Evolutionary conservation across 2,113 vertebrate genomes (phyloP), one percentile per base, ranked within the genome.

Genomic region (Psittacara wagleri): DNA sequence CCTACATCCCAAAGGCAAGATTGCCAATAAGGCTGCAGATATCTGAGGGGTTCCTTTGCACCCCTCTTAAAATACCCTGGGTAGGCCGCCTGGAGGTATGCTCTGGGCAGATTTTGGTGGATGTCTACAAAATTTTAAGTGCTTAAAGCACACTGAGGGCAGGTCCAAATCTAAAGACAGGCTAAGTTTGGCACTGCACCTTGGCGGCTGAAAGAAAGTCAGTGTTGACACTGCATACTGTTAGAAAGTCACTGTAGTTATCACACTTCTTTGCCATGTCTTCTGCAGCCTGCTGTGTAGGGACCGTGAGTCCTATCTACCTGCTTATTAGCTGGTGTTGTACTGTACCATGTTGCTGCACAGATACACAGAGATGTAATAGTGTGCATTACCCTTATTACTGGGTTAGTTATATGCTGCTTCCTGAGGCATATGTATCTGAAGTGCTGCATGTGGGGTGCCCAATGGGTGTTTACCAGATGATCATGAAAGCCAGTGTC

Each of bases 381-480:
- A 4, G 14, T 6, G 24, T 62, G 12, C 37, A 27, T 33, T 67
- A 51, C 16, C 16, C 23, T 23, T 48, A 15, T n/a, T 64, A 43
- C 9, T 64, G 64, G 49, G 46, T 17, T 13, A 52, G 29, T 11
- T n/a, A n/a, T 4, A 9, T 15, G 19, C 25, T 83, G 25, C 29
- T 83, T 74, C 43, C 73, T 49, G 62, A 79, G 49, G 54, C 17
- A n/a, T 4, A 48, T 5, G 4, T 14, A 4, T 23, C 11, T 17
- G 5, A 72, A 46, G 5, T 37, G 29, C 13, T 83, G 31, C 48
- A 67, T 1, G 1, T 20, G 1, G 1, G 3, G 11, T 51, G 17
- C 13, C 9, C 14, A 66, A 12, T 20, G 3, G 3, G 1, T 35
- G 19, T 35, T 72, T 20, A 62, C 20, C 31, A 61, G 9, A 29